These are phyloP conservation scores for Prunella fulvescens DNA, from an alignment of 2,113 vertebrate species.

Conservation along the genomic window DNA sequence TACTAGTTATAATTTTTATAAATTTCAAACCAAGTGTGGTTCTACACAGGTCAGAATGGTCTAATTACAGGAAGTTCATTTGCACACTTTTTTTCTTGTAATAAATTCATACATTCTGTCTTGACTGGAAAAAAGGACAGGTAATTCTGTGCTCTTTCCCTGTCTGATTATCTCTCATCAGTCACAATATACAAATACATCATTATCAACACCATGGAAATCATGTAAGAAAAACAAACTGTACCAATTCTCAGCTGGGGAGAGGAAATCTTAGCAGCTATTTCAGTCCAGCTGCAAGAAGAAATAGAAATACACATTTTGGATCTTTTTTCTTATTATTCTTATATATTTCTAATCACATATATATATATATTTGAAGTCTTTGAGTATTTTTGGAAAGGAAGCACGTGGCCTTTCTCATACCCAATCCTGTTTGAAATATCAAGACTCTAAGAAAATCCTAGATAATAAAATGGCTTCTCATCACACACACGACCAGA, in stretches of 20 bases:
- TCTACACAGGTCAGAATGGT: constrained; percentile 59
- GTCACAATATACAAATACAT: constrained; percentile 67
- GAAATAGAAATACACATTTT: constrained; percentile 39
- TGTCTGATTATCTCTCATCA: constrained; percentile 62
- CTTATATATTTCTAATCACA: constrained; percentile 22
- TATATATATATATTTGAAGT: constrained; percentile 6
- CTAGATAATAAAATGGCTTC: constrained; percentile 41
- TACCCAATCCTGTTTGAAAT: constrained; percentile 4
- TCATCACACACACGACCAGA: background rate
- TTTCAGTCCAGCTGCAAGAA: constrained; percentile 28
- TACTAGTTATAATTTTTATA: constrained; percentile 66
- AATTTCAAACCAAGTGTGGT: constrained; percentile 64
- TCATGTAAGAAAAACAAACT: constrained; percentile 54
- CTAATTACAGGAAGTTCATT: constrained; percentile 61
- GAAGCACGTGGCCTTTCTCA: background rate
- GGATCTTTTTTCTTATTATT: background rate
- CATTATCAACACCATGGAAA: constrained; percentile 60
- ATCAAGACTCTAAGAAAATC: constrained; percentile 1
- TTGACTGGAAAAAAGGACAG: constrained; percentile 50
- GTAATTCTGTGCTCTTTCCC: constrained; percentile 20
- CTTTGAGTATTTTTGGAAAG: constrained; percentile 26
- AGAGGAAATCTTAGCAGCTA: constrained; percentile 10
- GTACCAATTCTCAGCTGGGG: constrained; percentile 51
- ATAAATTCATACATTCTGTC: constrained; percentile 69
- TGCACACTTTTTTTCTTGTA: constrained; percentile 42